These are phyloP conservation scores for Camponotus vicinus DNA, from an alignment of 1,140 invertebrate genomes.

Conservation along the genomic window DNA sequence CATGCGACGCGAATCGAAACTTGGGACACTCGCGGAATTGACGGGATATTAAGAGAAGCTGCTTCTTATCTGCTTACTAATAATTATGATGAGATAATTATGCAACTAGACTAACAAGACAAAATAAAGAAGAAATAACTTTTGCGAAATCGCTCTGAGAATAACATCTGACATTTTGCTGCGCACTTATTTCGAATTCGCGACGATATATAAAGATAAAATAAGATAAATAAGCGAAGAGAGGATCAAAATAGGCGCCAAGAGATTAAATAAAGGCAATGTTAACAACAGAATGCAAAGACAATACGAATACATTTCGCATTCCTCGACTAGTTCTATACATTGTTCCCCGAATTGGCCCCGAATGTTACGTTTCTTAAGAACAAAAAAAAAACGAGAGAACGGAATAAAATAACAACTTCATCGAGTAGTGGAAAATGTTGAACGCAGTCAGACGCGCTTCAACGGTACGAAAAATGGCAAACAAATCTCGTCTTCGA, in stretches of 20 bases:
- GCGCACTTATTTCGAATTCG: neutral
- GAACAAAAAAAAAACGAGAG: too few relatives aligned
- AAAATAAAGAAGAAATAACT: neutral
- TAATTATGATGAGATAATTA: neutral
- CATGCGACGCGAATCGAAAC: neutral
- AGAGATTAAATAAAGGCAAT: slow-evolving; percentile 38
- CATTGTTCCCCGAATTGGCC: neutral
- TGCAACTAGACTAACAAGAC: neutral
- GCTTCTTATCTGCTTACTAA: neutral
- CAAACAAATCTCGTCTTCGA: slow-evolving; percentile 35
- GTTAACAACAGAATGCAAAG: neutral
- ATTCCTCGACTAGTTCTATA: neutral
- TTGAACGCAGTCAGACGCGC: neutral
- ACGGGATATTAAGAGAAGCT: neutral
- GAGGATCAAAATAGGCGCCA: slow-evolving; percentile 13
- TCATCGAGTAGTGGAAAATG: slow-evolving; percentile 1
- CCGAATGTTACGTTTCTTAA: neutral
- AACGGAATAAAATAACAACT: slow-evolving; percentile 7
- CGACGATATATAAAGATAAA: slow-evolving; percentile 5
- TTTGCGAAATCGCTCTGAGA: slow-evolving; percentile 11
- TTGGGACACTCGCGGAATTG: neutral
- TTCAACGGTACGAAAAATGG: neutral
- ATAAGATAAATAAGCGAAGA: neutral
- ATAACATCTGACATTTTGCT: slow-evolving; percentile 15
- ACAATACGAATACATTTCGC: neutral